phyloP scores from a whole-genome alignment of 2,113 vertebrate species.

The Toxotes chatareus region DNA sequence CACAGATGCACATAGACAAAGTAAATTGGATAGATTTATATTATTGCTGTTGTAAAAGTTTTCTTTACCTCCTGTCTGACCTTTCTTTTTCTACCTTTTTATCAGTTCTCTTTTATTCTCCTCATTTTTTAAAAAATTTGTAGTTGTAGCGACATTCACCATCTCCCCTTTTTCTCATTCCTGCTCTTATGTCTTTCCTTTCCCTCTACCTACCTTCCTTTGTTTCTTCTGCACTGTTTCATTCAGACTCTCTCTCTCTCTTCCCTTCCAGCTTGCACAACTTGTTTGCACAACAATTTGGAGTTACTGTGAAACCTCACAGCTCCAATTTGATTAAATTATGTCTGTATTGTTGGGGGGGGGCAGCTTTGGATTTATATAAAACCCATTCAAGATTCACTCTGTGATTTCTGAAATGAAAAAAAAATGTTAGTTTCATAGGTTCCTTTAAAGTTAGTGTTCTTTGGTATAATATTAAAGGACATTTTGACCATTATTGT shows the following conservation, averaged over 20 bases:
- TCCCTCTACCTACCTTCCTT: background rate
- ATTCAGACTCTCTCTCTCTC: background rate
- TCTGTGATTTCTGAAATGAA: too few relatives aligned
- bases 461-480: too few relatives aligned
- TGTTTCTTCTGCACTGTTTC: background rate
- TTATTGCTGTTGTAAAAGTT: constrained; percentile 72
- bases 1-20: constrained; percentile 24
- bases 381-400: too few relatives aligned
- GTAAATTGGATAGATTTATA: constrained; percentile 77
- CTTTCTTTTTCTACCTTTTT: constrained; percentile 32
- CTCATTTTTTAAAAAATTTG: background rate
- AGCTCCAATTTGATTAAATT: background rate
- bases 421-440: too few relatives aligned
- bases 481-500: too few relatives aligned
- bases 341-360: background rate
- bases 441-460: too few relatives aligned
- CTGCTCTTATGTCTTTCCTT: background rate
- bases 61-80: constrained; percentile 15
- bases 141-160: background rate
- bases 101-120: background rate
- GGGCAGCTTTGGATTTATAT: too few relatives aligned
- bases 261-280: background rate
- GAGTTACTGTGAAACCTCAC: background rate
- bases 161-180: background rate
- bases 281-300: too few relatives aligned